Evolutionary conservation across 2,888 invertebrate species (phyloP).

Genomic region (Melanostoma mellinum): DNA sequence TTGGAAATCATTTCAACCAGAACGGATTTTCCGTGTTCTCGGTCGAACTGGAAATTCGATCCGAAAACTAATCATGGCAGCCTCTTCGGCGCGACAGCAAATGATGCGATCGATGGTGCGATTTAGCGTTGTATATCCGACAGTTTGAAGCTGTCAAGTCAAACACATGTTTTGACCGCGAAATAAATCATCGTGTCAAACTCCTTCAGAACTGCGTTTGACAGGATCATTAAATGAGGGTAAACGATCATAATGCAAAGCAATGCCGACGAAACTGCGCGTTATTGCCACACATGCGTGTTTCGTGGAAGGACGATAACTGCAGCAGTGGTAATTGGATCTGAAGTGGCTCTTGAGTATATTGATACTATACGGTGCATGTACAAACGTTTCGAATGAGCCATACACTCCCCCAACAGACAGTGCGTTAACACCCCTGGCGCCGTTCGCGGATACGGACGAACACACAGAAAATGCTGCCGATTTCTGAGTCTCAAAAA

Average conservation of each 20-base stretch:
- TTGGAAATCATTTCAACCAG: conserved; percentile 56
- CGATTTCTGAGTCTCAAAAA: conserved; percentile 22
- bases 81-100: conserved; percentile 40
- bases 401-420: conserved; percentile 59
- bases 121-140: not conserved
- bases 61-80: conserved; percentile 64
- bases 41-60: conserved; percentile 57
- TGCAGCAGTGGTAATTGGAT: conserved; percentile 53
- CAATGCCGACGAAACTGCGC: conserved; percentile 58
- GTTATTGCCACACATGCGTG: conserved; percentile 50
- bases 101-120: not conserved
- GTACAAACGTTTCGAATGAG: conserved; percentile 62
- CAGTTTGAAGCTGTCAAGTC: conserved; percentile 79
- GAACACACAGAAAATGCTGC: conserved; percentile 22
- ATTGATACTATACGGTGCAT: conserved; percentile 39
- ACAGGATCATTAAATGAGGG: conserved; percentile 75
- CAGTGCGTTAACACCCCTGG: conserved; percentile 68
- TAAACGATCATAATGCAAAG: conserved; percentile 75
- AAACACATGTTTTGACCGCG: conserved; percentile 82
- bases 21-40: conserved; percentile 61
- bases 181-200: conserved; percentile 81
- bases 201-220: conserved; percentile 64
- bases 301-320: conserved; percentile 66
- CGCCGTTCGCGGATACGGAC: conserved; percentile 61
- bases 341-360: conserved; percentile 53